Base-by-base conservation (phyloP, 2,113 vertebrate species). In the Tyto alba region DNA sequence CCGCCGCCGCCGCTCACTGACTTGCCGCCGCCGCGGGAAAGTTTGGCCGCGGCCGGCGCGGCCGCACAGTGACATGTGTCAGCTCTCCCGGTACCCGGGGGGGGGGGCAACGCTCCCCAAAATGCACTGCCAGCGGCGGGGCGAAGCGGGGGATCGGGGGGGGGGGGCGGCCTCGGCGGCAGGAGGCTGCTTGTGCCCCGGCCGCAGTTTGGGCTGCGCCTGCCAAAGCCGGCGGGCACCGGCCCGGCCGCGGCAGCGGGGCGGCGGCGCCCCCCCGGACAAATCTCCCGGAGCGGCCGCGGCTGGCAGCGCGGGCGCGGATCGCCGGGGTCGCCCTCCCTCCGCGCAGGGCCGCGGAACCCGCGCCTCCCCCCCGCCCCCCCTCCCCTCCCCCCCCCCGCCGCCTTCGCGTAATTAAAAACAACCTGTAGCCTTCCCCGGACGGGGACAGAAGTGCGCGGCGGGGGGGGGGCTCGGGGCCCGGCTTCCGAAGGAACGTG, bases 51-150 rank as follows among this genome's bases (percentile, higher is more conserved):
- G 40, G 88, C 67, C 36, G 56, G 53, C 32, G 18, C 21, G 81
- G 82, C 69, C 71, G 81, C 88, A 26, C 52, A 60, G 97, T 97
- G 97, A 97, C 96, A 94, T 96, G 96, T 97, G 97, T 97, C 97
- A 97, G 87, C 89, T 95, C 85, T 59, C 79, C 30, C 25, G 50
- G 96, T 84, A n/a, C 77, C 74, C 56, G 72, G 87, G 41, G 73
- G 32, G 53, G 72, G 87, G 41, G 73, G 32, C 64, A 38, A 93
- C 81, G 85, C 86, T 90, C 41, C 75, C 60, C n/a, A 41, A 52
- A 27, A 56, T 69, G 91, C n/a, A 90, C 59, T 43, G 30, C 27
- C 5, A 6, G 32, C 7, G 25, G 17, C 16, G 11, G 56, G 36
- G 38, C 26, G 21, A n/a, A n/a, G n/a, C n/a, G n/a, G n/a, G n/a